A percentile compares a stretch with the other conserved stretches of the same genome.
These are phyloP conservation scores for Leptarthrus brevirostris DNA, from an alignment of 2,888 invertebrate species.

Conservation along the genomic window DNA sequence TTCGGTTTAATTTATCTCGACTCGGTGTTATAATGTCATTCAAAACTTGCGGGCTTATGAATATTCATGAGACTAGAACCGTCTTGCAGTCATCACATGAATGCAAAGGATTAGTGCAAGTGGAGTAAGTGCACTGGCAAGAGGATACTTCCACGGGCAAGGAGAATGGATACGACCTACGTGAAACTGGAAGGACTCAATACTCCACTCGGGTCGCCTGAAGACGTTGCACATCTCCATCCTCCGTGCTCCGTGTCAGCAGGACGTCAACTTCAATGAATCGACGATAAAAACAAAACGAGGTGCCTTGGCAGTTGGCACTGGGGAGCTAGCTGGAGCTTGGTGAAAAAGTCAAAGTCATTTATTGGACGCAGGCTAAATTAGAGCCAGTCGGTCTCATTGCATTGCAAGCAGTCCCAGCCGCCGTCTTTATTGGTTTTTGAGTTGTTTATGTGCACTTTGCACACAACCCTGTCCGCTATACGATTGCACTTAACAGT, in stretches of 20 bases:
- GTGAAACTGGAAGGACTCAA: neutral
- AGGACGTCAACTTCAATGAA: slow-evolving; percentile 44
- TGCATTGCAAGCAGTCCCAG: slow-evolving; percentile 35
- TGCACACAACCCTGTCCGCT: slow-evolving; percentile 21
- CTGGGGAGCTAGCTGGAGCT: neutral
- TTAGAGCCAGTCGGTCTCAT: slow-evolving; percentile 31
- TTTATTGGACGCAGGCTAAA: slow-evolving; percentile 41
- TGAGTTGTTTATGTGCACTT: slow-evolving; percentile 50
- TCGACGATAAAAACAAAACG: slow-evolving; percentile 39
- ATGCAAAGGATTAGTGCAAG: slow-evolving; percentile 40
- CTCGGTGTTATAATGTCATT: slow-evolving; percentile 45
- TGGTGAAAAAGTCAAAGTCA: slow-evolving; percentile 14
- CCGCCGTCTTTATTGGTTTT: slow-evolving; percentile 50
- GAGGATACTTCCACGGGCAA: slow-evolving; percentile 13
- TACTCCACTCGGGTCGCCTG: neutral
- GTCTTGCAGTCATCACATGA: slow-evolving; percentile 45
- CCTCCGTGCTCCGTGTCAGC: slow-evolving; percentile 38
- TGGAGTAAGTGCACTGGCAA: slow-evolving; percentile 4
- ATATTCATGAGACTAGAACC: slow-evolving; percentile 38
- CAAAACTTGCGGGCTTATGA: slow-evolving; percentile 42
- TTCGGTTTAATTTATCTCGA: slow-evolving; percentile 26
- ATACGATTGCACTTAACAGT: slow-evolving; percentile 1
- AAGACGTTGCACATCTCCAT: slow-evolving; percentile 41
- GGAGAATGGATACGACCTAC: neutral
- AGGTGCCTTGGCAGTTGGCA: neutral